Evolutionary conservation across 2,888 invertebrate genomes (phyloP).

Genomic region (Scaeva pyrastri): DNA sequence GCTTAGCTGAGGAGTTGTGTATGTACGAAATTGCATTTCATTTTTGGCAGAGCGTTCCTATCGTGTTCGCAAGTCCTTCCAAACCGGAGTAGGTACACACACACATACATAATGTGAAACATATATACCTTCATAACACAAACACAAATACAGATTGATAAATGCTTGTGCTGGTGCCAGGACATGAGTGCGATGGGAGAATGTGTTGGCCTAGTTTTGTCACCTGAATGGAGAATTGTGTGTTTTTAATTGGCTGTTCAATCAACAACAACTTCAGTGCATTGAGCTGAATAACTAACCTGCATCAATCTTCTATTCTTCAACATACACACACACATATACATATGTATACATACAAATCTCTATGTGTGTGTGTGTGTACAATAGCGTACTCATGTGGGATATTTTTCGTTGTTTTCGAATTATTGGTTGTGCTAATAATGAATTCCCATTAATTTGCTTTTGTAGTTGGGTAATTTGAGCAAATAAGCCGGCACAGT

Average conservation of each 20-base stretch:
- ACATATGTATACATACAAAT: too few relatives aligned
- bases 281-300: neutral
- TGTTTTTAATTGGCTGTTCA: conserved; percentile 43
- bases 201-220: conserved; percentile 38
- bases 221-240: neutral
- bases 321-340: too few relatives aligned
- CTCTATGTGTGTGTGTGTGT: neutral
- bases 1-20: conserved; percentile 14
- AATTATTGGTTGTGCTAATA: neutral
- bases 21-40: conserved; percentile 38
- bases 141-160: neutral
- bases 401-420: neutral
- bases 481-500: neutral
- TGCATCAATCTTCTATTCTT: neutral
- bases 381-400: neutral
- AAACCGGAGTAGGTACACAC: neutral
- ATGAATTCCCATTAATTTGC: neutral
- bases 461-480: neutral
- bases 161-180: neutral
- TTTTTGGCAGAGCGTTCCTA: conserved; percentile 25
- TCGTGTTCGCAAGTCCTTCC: neutral
- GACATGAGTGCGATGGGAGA: neutral
- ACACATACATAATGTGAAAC: too few relatives aligned
- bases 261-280: conserved; percentile 2
- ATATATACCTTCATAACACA: neutral